Evolutionary conservation across 2,888 invertebrate species (phyloP).

Genomic region (Galerucella calmariensis): DNA sequence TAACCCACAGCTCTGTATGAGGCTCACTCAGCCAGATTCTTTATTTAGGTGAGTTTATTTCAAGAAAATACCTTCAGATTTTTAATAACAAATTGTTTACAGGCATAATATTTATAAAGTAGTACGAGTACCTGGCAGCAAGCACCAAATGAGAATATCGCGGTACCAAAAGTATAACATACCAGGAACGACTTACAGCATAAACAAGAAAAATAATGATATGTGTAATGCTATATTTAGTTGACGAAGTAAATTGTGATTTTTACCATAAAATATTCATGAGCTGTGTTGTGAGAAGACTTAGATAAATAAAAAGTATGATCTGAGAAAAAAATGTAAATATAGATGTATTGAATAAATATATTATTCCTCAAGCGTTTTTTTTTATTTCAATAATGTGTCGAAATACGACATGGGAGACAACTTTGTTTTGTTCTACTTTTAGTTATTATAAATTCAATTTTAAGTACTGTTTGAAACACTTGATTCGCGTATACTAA

Average conservation of each 20-base stretch:
- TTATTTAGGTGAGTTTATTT: constrained; percentile 67
- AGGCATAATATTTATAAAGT: constrained; percentile 75
- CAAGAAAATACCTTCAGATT: background rate
- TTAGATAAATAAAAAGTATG: constrained; percentile 4
- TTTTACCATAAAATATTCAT: background rate
- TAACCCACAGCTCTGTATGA: constrained; percentile 80
- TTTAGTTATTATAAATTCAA: too few species aligned
- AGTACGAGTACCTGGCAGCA: constrained; percentile 73
- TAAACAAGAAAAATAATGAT: constrained; percentile 82
- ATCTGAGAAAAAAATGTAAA: background rate
- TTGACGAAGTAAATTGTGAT: constrained; percentile 31
- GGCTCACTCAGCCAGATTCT: constrained; percentile 76
- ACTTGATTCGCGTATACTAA: too few species aligned
- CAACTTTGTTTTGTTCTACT: too few species aligned
- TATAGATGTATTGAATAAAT: constrained; percentile 7
- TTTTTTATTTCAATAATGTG: background rate
- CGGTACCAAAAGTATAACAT: constrained; percentile 68
- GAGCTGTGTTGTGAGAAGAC: constrained; percentile 20
- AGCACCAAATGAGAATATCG: constrained; percentile 71
- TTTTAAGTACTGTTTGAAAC: too few species aligned
- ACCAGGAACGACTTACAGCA: constrained; percentile 78
- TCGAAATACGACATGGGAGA: too few species aligned
- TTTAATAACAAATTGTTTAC: constrained; percentile 17
- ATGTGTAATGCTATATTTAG: constrained; percentile 72
- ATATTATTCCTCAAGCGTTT: background rate